Base-by-base conservation (phyloP, 2,113 vertebrate species). In the Proteles cristata region DNA sequence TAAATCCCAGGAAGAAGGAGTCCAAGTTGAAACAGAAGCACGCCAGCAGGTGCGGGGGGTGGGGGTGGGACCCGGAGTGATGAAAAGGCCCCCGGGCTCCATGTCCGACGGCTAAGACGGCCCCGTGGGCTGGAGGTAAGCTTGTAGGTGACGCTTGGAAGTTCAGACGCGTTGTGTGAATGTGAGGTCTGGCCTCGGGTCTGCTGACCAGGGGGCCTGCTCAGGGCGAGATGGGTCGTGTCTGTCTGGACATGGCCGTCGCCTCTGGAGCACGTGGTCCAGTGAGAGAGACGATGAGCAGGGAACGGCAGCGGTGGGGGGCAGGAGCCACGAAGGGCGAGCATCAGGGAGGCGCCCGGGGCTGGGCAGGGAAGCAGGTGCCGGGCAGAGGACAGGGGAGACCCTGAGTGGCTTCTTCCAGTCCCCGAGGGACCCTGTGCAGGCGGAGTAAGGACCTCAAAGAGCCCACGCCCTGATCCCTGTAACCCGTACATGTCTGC, bases 1-100 rank as follows among this genome's bases (percentile, higher is more conserved):
- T 35, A 7, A n/a, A 11, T 19, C 23, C 15, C 43, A 2, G 1
- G 61, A 3, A 14, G 33, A 6, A 2, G 11, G 26, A 14, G 45
- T 10, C 80, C 3, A 11, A 4, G 21, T 4, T 2, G 4, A 26
- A 1, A 26, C 23, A 31, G 5, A 14, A 1, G 5, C 2, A 0
- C 0, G 4, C 7, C 28, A 14, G 58, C 48, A 16, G 58, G 25
- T 9, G 7, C 0, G 8, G 16, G 15, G 16, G 43, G 12, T 23
- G 10, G 7, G 39, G 39, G 39, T 2, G 3, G 39, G n/a, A n/a
- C n/a, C n/a, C 0, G 3, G 5, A 21, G 48, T 1, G 11, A 1
- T 28, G 28, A 7, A 12, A 53, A 53, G 10, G 43, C 3, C 3
- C 53, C 33, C 0, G 50, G 25, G 11, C 9, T 39, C 25, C 39